A percentile compares a stretch with the other conserved stretches of the same genome.
These are phyloP conservation scores for Mythimna ferrago DNA, from an alignment of 2,888 invertebrate genomes.

Conservation along the genomic window DNA sequence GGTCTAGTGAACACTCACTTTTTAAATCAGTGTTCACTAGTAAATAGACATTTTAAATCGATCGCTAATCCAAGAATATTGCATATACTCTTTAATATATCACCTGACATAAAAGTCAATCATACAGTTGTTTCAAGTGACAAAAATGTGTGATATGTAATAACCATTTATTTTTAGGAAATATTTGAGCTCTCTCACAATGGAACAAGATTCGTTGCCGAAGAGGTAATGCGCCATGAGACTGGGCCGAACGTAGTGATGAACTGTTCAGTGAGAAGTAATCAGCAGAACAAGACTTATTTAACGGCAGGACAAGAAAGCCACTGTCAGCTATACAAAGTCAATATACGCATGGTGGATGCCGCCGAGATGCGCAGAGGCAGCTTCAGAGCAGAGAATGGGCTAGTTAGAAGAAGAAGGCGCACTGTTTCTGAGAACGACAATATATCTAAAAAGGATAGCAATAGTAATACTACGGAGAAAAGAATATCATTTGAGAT, in stretches of 20 bases:
- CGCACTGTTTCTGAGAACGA: conserved; percentile 90
- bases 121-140: not conserved
- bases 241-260: conserved; percentile 97
- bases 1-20: conserved; percentile 30
- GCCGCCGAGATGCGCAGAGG: conserved; percentile 90
- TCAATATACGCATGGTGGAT: conserved; percentile 91
- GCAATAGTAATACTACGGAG: conserved; percentile 83
- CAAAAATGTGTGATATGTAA: not conserved
- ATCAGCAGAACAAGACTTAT: conserved; percentile 94
- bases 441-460: conserved; percentile 85
- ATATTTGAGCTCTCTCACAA: conserved; percentile 97
- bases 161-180: conserved; percentile 92
- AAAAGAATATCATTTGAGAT: conserved; percentile 94
- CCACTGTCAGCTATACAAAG: conserved; percentile 96
- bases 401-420: conserved; percentile 83
- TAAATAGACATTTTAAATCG: conserved; percentile 22
- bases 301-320: conserved; percentile 98
- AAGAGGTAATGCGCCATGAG: conserved; percentile 97
- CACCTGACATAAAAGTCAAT: not conserved
- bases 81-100: not conserved
- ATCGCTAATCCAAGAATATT: conserved; percentile 12
- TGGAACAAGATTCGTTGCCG: conserved; percentile 95
- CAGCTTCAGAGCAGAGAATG: conserved; percentile 89
- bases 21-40: too few relatives aligned
- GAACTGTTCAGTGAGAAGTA: conserved; percentile 95